Percentiles rank a stretch among this genome's conserved stretches.
phyloP scores from a whole-genome alignment of 2,113 vertebrate genomes.

The Donacobius atricapilla region DNA sequence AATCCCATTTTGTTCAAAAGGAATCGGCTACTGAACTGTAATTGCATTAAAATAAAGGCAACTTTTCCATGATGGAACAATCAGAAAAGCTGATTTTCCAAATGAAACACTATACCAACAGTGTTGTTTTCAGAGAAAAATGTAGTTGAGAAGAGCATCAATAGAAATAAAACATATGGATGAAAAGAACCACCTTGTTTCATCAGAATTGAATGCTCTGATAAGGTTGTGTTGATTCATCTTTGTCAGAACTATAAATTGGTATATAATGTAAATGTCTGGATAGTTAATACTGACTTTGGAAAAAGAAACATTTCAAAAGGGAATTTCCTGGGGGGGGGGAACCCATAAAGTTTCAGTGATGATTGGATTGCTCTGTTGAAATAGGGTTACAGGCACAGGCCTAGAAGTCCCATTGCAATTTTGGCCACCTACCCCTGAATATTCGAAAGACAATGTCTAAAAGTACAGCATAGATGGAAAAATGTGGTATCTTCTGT shows the following conservation, averaged over 20 bases:
- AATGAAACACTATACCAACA: background rate
- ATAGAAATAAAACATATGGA: background rate
- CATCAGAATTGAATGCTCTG: background rate
- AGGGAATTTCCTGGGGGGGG: background rate
- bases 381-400: background rate
- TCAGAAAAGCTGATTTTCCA: constrained; percentile 2
- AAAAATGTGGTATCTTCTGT: background rate
- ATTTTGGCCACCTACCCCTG: background rate
- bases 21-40: background rate
- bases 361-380: background rate
- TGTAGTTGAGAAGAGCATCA: background rate
- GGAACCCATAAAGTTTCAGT: background rate
- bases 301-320: background rate
- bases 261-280: background rate
- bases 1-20: background rate
- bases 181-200: background rate
- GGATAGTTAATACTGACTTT: background rate
- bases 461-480: background rate
- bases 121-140: background rate
- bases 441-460: background rate
- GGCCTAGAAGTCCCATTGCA: background rate
- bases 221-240: background rate
- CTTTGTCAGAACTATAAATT: background rate
- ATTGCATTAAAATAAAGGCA: background rate
- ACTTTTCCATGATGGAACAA: background rate